Conservation (phyloP, 1,140 invertebrate species). For the Zaprionus tsacasi region DNA sequence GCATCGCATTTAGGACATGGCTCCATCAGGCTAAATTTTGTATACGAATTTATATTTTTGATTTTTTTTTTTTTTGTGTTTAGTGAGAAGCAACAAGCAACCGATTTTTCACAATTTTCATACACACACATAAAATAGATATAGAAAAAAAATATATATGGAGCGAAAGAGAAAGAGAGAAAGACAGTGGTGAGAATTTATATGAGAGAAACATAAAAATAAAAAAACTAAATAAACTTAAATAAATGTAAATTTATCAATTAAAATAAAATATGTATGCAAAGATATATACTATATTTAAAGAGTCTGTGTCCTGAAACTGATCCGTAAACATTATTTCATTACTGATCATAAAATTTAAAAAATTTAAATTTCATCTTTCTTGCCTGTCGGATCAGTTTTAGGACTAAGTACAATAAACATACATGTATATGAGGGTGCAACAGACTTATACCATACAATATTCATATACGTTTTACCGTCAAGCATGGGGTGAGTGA, state of each 20-base stretch:
- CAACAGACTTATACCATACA: slow-evolving; percentile 29
- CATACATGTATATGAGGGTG: slow-evolving; percentile 4
- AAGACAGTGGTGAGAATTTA: slow-evolving; percentile 33
- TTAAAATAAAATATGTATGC: slow-evolving; percentile 14
- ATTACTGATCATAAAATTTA: no score
- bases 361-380: no score
- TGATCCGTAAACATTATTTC: background rate
- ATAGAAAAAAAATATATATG: slow-evolving; percentile 36
- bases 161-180: slow-evolving; percentile 53
- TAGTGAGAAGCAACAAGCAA: slow-evolving; percentile 48
- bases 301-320: background rate
- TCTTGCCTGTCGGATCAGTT: background rate
- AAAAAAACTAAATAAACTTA: slow-evolving; percentile 37
- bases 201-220: slow-evolving; percentile 47
- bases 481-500: background rate
- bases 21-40: slow-evolving; percentile 87
- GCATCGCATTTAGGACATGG: slow-evolving; percentile 89
- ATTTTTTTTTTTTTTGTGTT: slow-evolving; percentile 36
- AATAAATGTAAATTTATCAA: slow-evolving; percentile 30
- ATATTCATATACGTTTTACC: slow-evolving; percentile 30
- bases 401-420: background rate
- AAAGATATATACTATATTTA: slow-evolving; percentile 2
- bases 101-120: slow-evolving; percentile 47
- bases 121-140: slow-evolving; percentile 51
- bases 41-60: slow-evolving; percentile 33